phyloP scores from a whole-genome alignment of 2,113 vertebrate species.

The Mormyrus lacerda region DNA sequence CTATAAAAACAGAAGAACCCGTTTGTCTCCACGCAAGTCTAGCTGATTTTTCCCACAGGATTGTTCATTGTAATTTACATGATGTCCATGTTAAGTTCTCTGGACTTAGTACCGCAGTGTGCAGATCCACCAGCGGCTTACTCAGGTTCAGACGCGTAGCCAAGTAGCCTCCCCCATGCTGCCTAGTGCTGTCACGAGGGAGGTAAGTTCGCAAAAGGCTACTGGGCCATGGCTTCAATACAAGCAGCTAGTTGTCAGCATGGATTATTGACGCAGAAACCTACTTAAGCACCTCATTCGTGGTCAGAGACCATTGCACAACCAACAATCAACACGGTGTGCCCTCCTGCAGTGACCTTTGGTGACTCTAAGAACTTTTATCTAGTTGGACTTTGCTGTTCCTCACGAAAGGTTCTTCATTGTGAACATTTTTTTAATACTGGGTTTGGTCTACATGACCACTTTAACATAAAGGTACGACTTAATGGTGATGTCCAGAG shows the following conservation, averaged over 20 bases:
- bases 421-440: neutral
- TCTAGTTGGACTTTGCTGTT: neutral
- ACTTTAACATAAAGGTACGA: neutral
- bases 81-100: neutral
- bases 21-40: neutral
- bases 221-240: neutral
- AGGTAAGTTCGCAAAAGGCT: neutral
- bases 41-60: neutral
- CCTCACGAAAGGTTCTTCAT: neutral
- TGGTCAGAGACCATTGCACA: neutral
- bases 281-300: neutral
- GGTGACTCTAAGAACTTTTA: neutral
- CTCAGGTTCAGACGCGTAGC: neutral
- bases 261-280: constrained; percentile 8
- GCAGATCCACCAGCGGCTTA: neutral
- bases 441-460: neutral
- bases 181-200: neutral
- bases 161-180: neutral
- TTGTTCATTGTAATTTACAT: neutral
- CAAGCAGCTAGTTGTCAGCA: neutral
- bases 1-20: neutral
- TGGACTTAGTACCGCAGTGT: neutral
- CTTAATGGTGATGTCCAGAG: neutral
- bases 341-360: neutral
- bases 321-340: neutral